Evolutionary conservation across 2,113 vertebrate species (phyloP).

Genomic region (Toxostoma redivivum): DNA sequence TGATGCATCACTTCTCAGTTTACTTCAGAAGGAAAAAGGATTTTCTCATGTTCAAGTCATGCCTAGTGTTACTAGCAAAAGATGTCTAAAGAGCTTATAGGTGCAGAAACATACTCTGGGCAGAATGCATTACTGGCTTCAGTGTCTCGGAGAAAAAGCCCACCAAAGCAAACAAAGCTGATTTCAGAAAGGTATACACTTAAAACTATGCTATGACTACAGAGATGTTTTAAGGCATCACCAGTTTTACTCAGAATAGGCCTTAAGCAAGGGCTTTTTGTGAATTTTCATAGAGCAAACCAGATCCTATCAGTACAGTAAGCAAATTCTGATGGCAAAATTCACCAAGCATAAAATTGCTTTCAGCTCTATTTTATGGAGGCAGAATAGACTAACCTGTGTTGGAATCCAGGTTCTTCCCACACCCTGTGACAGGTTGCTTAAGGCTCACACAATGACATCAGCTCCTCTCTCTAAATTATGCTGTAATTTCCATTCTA

Average conservation of each 20-base stretch:
- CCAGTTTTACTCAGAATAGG: not conserved
- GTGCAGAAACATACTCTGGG: not conserved
- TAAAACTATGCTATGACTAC: not conserved
- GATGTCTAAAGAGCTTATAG: not conserved
- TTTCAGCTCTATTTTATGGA: not conserved
- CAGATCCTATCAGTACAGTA: not conserved
- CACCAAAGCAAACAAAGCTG: not conserved
- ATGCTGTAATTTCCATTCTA: not conserved
- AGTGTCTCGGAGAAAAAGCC: not conserved
- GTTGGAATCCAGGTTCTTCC: not conserved
- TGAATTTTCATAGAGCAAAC: not conserved
- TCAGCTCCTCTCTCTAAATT: not conserved
- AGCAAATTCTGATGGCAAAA: not conserved
- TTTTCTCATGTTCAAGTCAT: not conserved
- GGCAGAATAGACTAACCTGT: not conserved
- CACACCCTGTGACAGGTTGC: not conserved
- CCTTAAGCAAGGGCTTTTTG: not conserved
- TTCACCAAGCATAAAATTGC: not conserved
- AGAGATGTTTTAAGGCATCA: not conserved
- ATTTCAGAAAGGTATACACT: not conserved
- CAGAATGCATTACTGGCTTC: not conserved
- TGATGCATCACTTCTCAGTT: not conserved
- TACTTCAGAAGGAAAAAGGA: not conserved
- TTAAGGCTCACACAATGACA: not conserved
- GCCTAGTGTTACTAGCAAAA: not conserved